Evolutionary conservation across 1,140 invertebrate species (phyloP).

Genomic region (Phocides pigmalion): DNA sequence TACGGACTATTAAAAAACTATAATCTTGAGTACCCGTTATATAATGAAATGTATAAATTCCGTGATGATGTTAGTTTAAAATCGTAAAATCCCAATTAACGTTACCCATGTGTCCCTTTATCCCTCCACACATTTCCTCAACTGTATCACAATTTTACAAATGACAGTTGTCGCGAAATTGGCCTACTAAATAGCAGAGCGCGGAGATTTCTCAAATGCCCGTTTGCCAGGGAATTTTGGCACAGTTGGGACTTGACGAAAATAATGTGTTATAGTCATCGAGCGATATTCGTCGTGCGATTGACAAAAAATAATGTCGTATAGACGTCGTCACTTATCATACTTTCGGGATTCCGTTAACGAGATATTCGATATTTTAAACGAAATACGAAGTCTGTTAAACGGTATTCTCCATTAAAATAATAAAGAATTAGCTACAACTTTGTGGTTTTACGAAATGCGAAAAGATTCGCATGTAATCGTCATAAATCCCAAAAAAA

Average conservation of each 20-base stretch:
- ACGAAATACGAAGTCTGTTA: neutral
- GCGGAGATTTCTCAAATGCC: conserved; percentile 16
- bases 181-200: conserved; percentile 13
- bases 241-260: conserved; percentile 1
- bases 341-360: conserved; percentile 3
- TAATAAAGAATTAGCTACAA: too few relatives aligned
- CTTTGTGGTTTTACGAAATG: too few relatives aligned
- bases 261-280: conserved; percentile 26
- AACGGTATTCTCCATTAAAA: too few relatives aligned
- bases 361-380: neutral
- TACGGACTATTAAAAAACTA: too few relatives aligned
- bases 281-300: neutral
- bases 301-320: conserved; percentile 25
- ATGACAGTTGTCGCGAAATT: conserved; percentile 9
- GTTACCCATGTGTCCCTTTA: neutral
- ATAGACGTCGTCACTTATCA: conserved; percentile 20
- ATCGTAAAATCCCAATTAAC: neutral
- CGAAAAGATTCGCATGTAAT: too few relatives aligned
- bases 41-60: too few relatives aligned
- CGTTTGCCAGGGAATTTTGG: conserved; percentile 19
- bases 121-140: neutral
- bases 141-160: conserved; percentile 1
- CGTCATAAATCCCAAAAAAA: too few relatives aligned
- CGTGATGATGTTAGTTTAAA: too few relatives aligned
- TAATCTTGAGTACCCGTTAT: too few relatives aligned